Evolutionary conservation across 1,140 invertebrate species (phyloP).

Genomic region (Pseudomyrmex flavicornis): DNA sequence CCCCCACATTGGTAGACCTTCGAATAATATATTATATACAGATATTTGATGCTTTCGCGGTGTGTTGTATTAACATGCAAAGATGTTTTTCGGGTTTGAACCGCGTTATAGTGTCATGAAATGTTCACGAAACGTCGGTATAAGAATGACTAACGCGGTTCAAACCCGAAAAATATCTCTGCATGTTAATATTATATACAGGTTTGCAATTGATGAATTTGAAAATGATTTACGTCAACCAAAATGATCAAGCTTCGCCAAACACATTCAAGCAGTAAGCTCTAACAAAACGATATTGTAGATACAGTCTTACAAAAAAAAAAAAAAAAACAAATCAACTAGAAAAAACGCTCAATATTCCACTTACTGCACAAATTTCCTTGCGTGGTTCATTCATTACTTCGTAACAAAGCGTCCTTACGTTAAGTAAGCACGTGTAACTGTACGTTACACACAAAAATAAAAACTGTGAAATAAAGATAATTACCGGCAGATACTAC

Average conservation of each 20-base stretch:
- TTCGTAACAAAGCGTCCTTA: constrained; percentile 48
- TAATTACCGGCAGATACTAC: constrained; percentile 57
- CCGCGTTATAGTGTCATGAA: no score
- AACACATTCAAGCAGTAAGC: constrained; percentile 25
- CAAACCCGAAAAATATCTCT: no score
- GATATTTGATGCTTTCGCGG: no score
- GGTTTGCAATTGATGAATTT: not conserved
- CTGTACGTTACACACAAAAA: not conserved
- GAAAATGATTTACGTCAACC: constrained; percentile 6
- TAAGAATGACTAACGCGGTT: no score
- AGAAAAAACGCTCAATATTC: not conserved
- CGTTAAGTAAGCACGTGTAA: constrained; percentile 13
- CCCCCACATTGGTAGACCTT: constrained; percentile 73
- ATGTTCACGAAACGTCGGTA: no score
- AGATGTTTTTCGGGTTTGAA: no score
- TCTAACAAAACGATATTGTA: not conserved
- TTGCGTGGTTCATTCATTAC: constrained; percentile 24
- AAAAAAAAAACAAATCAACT: no score
- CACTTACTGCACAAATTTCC: constrained; percentile 39
- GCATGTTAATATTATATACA: no score
- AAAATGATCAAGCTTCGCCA: constrained; percentile 19
- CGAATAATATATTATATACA: not conserved
- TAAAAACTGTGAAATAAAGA: constrained; percentile 35
- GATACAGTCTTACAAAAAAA: not conserved
- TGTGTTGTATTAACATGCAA: no score